Base-by-base conservation (phyloP, 2,888 invertebrate genomes). In the Pachymerium ferrugineum region DNA sequence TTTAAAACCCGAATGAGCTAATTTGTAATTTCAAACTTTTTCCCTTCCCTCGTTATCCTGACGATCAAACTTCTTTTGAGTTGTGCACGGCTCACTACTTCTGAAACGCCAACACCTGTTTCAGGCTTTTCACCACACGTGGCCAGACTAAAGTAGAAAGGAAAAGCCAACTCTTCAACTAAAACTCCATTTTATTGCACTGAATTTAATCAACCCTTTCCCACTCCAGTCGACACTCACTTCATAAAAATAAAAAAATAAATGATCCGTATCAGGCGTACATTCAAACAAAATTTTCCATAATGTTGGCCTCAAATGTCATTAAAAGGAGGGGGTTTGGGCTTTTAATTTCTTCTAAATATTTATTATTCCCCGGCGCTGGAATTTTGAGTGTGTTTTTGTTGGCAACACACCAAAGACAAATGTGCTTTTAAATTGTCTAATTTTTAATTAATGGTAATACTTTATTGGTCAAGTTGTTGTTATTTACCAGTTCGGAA, bases 11-110 rank as follows among this genome's bases (percentile, higher is more conserved):
- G 19, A 54, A 54, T 54, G 47, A 54, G 47, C 47, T 54, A 54
- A 54, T 54, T 54, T 54, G 47, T 54, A 54, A 54, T 54, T 54
- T 54, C 47, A 54, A 54, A 54, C 47, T 54, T 54, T 54, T 54
- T 16, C 47, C 38, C n/a, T n/a, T n/a, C n/a, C 47, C 47, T 54
- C 47, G 47, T 54, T 54, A 54, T 54, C 47, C 47, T 22, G 8
- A 19, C 47, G 47, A 54, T 54, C 47, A 54, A 38, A 54, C 47
- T 54, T 54, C 47, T 54, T 54, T 54, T 54, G 19, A 8, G 47
- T 54, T 54, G n/a, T n/a, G 22, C 47, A 54, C 47, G 47, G 47
- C 47, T 54, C 47, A 54, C 47, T 54, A 54, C 47, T 54, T 54
- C 22, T 22, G 47, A 12, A 22, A 54, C 47, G 47, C 47, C 47